These are phyloP conservation scores for Enteromius paludinosus DNA, from an alignment of 2,797 vertebrate genomes.

Conservation along the genomic window DNA sequence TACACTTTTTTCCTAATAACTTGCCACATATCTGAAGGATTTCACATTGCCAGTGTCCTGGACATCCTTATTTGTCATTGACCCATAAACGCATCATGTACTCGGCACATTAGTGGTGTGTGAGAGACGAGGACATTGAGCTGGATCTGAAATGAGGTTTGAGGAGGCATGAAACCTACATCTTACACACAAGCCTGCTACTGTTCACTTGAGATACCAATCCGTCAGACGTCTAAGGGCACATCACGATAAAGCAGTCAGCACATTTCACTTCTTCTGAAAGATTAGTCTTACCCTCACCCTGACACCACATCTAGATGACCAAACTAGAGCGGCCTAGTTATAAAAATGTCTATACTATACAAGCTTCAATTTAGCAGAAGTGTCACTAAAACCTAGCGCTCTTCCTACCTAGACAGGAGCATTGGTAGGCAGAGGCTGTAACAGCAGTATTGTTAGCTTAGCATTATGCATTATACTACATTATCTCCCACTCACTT, in stretches of 20 bases:
- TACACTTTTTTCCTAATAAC: no score
- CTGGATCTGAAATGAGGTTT: conserved; percentile 14
- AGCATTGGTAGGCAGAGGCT: not conserved
- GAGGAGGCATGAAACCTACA: conserved; percentile 40
- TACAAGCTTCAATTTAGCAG: not conserved
- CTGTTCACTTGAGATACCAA: conserved; percentile 37
- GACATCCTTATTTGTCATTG: conserved; percentile 11
- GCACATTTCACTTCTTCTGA: conserved; percentile 17
- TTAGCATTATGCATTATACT: not conserved
- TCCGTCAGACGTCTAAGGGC: conserved; percentile 36
- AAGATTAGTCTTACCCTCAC: conserved; percentile 14
- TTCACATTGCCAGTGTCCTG: not conserved
- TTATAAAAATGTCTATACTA: no score
- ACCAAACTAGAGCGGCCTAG: not conserved
- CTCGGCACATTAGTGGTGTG: conserved; percentile 34
- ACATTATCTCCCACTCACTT: not conserved
- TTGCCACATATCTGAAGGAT: not conserved
- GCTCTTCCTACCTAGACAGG: not conserved
- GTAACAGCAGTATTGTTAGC: not conserved
- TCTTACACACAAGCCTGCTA: conserved; percentile 41
- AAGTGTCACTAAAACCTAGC: conserved; percentile 5
- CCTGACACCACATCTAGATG: conserved; percentile 1
- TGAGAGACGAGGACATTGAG: conserved; percentile 18
- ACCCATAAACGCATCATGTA: conserved; percentile 51
- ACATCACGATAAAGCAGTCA: conserved; percentile 22